Evolutionary conservation across 2,888 invertebrate genomes (phyloP).

Genomic region (Stenoptilia bipunctidactyla): DNA sequence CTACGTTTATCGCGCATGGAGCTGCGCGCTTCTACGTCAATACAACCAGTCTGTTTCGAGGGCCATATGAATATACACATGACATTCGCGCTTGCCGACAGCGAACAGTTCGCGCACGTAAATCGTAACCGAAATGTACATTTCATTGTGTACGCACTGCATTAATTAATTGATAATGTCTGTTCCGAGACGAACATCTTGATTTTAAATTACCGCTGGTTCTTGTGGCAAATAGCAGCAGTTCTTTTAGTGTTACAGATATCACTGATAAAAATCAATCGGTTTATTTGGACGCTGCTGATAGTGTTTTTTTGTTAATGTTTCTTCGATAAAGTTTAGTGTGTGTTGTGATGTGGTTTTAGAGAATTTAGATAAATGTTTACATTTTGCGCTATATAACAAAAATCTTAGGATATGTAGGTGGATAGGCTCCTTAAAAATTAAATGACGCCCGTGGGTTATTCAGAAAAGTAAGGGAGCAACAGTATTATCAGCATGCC

Average conservation of each 20-base stretch:
- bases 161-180: constrained; percentile 3
- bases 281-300: constrained; percentile 28
- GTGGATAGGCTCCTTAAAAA: too few relatives aligned
- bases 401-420: too few relatives aligned
- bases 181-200: constrained; percentile 1
- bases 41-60: constrained; percentile 37
- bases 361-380: neutral
- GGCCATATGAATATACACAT: constrained; percentile 18
- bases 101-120: constrained; percentile 50
- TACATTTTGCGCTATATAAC: constrained; percentile 5
- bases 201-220: too few relatives aligned
- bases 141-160: neutral
- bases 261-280: constrained; percentile 34
- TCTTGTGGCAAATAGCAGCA: too few relatives aligned
- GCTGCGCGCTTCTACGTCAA: constrained; percentile 61
- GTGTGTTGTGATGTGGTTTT: constrained; percentile 12
- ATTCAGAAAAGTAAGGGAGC: too few relatives aligned
- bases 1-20: too few relatives aligned
- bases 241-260: constrained; percentile 21
- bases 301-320: constrained; percentile 29
- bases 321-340: constrained; percentile 36
- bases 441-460: too few relatives aligned
- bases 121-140: constrained; percentile 34
- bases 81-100: constrained; percentile 45
- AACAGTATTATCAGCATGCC: constrained; percentile 39